These are phyloP conservation scores for Nephrocerus scutellatus DNA, from an alignment of 2,888 invertebrate genomes.

Conservation along the genomic window DNA sequence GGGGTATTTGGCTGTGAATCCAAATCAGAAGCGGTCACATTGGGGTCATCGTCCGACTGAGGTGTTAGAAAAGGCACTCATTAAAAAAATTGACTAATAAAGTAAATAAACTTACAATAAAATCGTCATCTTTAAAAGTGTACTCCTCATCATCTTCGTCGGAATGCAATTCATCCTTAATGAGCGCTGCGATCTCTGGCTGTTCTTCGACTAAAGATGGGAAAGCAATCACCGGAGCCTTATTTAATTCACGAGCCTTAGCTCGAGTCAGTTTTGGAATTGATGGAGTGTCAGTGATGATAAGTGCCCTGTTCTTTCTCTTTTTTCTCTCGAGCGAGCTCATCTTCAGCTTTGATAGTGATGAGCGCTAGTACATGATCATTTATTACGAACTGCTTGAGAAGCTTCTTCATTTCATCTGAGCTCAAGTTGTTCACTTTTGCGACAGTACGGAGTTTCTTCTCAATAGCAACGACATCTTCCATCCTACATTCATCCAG, in stretches of 20 bases:
- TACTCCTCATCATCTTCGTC: slow-evolving; percentile 81
- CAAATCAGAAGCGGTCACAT: slow-evolving; percentile 60
- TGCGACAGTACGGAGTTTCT: slow-evolving; percentile 67
- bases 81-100: too few relatives aligned
- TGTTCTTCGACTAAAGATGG: slow-evolving; percentile 32
- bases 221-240: slow-evolving; percentile 34
- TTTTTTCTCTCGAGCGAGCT: slow-evolving; percentile 36
- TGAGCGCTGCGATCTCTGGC: slow-evolving; percentile 60
- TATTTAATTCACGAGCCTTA: slow-evolving; percentile 60
- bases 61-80: slow-evolving; percentile 21
- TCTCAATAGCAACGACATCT: slow-evolving; percentile 52
- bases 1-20: slow-evolving; percentile 61
- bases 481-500: slow-evolving; percentile 36
- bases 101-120: slow-evolving; percentile 40
- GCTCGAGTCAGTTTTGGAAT: slow-evolving; percentile 69
- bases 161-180: slow-evolving; percentile 65
- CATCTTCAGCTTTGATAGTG: slow-evolving; percentile 56
- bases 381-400: slow-evolving; percentile 78
- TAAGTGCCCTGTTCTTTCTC: slow-evolving; percentile 30
- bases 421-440: slow-evolving; percentile 70
- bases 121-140: slow-evolving; percentile 63
- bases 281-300: slow-evolving; percentile 35
- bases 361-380: slow-evolving; percentile 80
- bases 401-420: slow-evolving; percentile 73
- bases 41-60: slow-evolving; percentile 69